These are phyloP conservation scores for Limonius californicus DNA, from an alignment of 1,140 invertebrate genomes.

Conservation along the genomic window DNA sequence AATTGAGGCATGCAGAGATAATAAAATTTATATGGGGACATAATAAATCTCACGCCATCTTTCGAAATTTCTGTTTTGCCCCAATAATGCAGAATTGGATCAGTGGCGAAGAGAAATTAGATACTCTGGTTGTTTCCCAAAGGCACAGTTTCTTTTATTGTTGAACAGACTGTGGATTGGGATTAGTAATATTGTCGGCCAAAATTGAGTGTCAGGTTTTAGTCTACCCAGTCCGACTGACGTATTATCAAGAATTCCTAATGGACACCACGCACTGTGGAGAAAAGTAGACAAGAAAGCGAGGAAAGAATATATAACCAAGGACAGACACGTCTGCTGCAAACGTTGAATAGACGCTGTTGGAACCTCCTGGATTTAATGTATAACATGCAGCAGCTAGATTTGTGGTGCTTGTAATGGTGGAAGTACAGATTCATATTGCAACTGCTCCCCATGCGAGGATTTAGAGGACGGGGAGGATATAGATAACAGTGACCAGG, in stretches of 20 bases:
- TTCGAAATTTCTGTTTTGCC: constrained; percentile 44
- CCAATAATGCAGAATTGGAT: constrained; percentile 37
- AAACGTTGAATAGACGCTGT: neutral
- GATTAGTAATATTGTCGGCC: neutral
- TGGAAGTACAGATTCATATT: no score
- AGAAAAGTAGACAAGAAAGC: neutral
- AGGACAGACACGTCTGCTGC: neutral
- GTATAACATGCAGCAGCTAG: no score
- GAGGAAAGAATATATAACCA: neutral
- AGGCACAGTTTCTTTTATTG: constrained; percentile 19
- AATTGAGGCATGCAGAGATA: neutral
- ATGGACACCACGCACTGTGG: neutral
- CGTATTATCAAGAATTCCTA: constrained; percentile 1
- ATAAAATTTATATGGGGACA: constrained; percentile 32
- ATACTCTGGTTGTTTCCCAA: constrained; percentile 11
- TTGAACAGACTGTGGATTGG: constrained; percentile 3
- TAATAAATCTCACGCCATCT: constrained; percentile 43
- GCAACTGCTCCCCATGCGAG: no score
- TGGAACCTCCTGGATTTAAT: neutral
- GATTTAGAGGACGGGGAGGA: no score
- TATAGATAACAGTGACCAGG: no score
- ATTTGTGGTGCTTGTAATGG: no score
- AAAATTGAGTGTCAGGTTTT: neutral
- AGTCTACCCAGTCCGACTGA: constrained; percentile 1
- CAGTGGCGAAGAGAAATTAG: constrained; percentile 32